Evolutionary conservation across 2,113 vertebrate species (phyloP).

Genomic region (Halichoerus grypus): DNA sequence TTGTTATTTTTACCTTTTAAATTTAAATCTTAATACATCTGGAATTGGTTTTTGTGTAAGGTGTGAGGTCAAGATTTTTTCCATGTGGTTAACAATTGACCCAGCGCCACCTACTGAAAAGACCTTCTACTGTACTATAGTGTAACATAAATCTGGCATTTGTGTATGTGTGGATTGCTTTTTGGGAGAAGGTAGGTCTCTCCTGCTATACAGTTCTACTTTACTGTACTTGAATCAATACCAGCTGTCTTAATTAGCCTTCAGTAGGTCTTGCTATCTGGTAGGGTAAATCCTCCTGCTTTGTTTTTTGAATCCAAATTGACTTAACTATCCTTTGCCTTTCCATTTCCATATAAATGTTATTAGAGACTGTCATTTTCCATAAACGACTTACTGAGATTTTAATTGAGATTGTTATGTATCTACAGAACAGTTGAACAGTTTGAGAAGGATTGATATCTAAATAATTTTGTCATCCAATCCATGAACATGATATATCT

Average conservation of each 20-base stretch:
- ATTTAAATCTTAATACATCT: not conserved
- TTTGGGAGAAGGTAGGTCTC: not conserved
- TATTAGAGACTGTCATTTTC: not conserved
- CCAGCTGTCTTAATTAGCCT: not conserved
- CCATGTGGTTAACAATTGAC: not conserved
- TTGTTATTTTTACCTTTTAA: not conserved
- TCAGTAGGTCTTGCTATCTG: not conserved
- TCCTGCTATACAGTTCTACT: not conserved
- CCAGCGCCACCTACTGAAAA: not conserved
- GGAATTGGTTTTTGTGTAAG: not conserved
- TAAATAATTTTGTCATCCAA: conserved; percentile 27
- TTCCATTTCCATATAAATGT: not conserved
- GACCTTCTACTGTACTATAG: not conserved
- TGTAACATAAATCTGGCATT: not conserved
- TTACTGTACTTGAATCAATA: not conserved
- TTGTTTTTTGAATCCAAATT: not conserved
- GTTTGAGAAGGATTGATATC: not conserved
- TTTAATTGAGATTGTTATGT: not conserved
- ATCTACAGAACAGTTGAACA: not conserved
- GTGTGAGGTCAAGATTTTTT: not conserved
- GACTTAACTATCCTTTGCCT: not conserved
- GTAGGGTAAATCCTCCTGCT: not conserved
- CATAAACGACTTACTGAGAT: not conserved
- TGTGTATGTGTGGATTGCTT: not conserved
- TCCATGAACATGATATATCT: not conserved